phyloP scores from a whole-genome alignment of 2,113 vertebrate genomes.

The Platycercus adscitus region DNA sequence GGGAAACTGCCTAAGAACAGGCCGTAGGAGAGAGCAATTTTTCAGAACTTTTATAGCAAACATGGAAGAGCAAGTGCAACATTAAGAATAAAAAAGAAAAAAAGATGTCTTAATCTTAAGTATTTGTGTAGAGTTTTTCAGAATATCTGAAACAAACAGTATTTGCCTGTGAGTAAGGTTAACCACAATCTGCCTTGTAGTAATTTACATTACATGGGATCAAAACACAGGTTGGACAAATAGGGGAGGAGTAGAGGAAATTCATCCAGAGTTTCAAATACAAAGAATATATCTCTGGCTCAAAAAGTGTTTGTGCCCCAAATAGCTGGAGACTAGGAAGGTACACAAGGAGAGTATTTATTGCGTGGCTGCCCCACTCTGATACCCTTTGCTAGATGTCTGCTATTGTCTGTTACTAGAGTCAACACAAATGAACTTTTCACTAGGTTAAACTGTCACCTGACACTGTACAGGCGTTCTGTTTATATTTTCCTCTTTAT shows the following conservation, averaged over 20 bases:
- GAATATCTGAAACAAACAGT: neutral
- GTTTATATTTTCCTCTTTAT: neutral
- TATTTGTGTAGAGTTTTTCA: neutral
- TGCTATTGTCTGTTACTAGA: neutral
- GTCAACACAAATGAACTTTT: neutral
- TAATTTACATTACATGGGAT: neutral
- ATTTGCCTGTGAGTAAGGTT: neutral
- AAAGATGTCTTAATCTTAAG: neutral
- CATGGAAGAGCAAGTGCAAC: neutral
- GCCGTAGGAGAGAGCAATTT: neutral
- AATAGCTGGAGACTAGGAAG: neutral
- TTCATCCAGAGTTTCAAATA: neutral
- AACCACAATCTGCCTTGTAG: neutral
- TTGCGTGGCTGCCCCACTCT: neutral
- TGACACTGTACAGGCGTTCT: neutral
- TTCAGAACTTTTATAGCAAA: neutral
- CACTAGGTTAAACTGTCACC: neutral
- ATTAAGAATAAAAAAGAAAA: neutral
- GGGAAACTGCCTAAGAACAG: neutral
- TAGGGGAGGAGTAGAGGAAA: neutral
- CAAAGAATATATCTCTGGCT: neutral
- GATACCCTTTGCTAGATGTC: neutral
- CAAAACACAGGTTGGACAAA: neutral
- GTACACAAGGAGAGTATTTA: neutral
- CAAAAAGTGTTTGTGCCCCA: neutral